Evolutionary conservation across 2,888 invertebrate species (phyloP).

Genomic region (Idaea dimidiata): DNA sequence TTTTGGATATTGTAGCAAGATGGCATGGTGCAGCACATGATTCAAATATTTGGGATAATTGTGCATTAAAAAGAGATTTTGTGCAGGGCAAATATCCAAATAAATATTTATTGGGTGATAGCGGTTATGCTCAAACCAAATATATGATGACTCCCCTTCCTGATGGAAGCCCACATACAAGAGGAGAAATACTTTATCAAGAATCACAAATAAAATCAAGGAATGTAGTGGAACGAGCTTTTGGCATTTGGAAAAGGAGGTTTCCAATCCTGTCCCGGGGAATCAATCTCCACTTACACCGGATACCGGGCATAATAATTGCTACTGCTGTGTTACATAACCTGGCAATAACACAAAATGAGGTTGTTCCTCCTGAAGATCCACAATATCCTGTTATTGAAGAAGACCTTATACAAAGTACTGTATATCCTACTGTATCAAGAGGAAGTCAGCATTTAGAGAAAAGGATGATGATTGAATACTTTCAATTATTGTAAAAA

Average conservation of each 20-base stretch:
- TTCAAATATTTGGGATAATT: conserved; percentile 14
- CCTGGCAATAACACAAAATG: too few relatives aligned
- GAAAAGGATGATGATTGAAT: too few relatives aligned
- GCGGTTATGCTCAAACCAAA: conserved; percentile 11
- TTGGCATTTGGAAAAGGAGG: conserved; percentile 12
- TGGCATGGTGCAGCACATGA: conserved; percentile 15
- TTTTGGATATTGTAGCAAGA: conserved; percentile 13
- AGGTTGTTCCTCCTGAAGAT: too few relatives aligned
- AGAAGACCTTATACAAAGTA: too few relatives aligned
- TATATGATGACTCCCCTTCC: conserved; percentile 14
- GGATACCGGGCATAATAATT: conserved; percentile 9
- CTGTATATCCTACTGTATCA: too few relatives aligned
- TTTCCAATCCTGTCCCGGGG: conserved; percentile 9
- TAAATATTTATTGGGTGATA: conserved; percentile 10
- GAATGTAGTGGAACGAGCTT: conserved; percentile 5
- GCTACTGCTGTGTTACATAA: conserved; percentile 5
- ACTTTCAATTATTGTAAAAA: too few relatives aligned
- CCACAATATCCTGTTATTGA: background rate
- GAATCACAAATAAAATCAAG: background rate
- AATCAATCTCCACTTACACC: conserved; percentile 8
- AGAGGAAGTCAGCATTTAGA: too few relatives aligned
- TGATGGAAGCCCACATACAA: conserved; percentile 6
- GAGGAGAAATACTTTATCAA: conserved; percentile 13
- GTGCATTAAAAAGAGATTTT: conserved; percentile 7
- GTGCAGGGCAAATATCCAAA: conserved; percentile 5